Evolutionary conservation across 2,888 invertebrate species (phyloP), one percentile per base, ranked within the genome.

Genomic region (Drosophila helvetica): DNA sequence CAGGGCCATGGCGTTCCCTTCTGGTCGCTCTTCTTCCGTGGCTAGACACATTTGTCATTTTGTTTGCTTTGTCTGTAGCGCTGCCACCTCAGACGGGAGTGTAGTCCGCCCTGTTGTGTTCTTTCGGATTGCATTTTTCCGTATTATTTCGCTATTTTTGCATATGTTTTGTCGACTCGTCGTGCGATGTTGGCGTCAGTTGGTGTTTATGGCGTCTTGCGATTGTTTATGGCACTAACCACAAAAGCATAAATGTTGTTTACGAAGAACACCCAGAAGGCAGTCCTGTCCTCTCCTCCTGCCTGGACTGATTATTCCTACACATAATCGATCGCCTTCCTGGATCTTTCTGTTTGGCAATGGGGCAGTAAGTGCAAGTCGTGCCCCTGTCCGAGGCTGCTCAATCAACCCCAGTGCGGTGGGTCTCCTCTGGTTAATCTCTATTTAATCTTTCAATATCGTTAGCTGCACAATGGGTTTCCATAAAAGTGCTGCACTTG

Each of bases 41-140:
- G 80, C 89, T 86, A 89, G 89, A 89, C 89, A 75, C 89, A 90
- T 90, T 86, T 89, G 78, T 89, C 88, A 89, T 84, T 53, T 66
- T 70, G 63, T 74, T 81, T 81, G 45, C 38, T 38, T 38, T 38
- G 38, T 38, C 38, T 38, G 38, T 38, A 7, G 59, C 48, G 65
- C 48, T 50, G 64, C 67, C 65, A 65, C 66, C 67, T 70, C 54
- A 54, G 63, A 63, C 50, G 69, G 48, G 65, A 63, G 51, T 67
- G 48, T 47, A 7, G 51, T 67, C 58, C 52, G 55, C 33, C 27
- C 46, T 51, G 65, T 74, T 70, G 59, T 65, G 62, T 45, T 61
- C 33, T 69, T 68, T 51, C 43, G 61, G 51, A 55, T 53, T 55
- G 64, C 71, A 60, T 47, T 61, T 71, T 60, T 30, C n/a, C 15